A percentile compares a stretch with the other conserved stretches of the same genome.
phyloP scores from a whole-genome alignment of 2,113 vertebrate species.

The Acrocephalus arundinaceus region DNA sequence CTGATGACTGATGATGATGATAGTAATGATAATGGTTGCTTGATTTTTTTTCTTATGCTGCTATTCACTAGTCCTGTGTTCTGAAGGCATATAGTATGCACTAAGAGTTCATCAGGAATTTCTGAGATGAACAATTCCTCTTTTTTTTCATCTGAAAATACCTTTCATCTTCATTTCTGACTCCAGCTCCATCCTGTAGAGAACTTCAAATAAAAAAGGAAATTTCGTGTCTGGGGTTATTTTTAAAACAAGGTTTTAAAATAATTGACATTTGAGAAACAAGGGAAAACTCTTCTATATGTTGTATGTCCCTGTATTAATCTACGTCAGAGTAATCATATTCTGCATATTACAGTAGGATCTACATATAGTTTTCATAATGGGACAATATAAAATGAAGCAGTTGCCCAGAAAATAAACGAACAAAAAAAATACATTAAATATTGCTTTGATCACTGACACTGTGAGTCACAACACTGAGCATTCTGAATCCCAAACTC shows the following conservation, averaged over 20 bases:
- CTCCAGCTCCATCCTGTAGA: not conserved
- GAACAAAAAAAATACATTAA: not conserved
- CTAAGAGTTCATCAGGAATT: constrained; percentile 16
- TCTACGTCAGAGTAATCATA: not conserved
- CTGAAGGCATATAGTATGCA: not conserved
- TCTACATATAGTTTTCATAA: not conserved
- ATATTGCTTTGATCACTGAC: not conserved
- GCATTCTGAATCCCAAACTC: not conserved
- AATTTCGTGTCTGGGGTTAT: not conserved
- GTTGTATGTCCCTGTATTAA: not conserved
- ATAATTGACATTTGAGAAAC: not conserved
- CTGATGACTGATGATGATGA: constrained; percentile 52
- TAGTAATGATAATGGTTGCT: constrained; percentile 31
- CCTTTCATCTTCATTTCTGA: not conserved
- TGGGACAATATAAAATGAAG: not conserved
- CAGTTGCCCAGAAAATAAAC: not conserved
- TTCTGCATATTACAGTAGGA: not conserved
- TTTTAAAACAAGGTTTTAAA: not conserved
- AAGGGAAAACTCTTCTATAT: not conserved
- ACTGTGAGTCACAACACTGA: not conserved
- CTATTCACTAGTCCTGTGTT: constrained; percentile 1
- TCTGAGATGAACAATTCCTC: not conserved
- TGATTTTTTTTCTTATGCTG: constrained; percentile 37
- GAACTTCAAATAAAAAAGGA: not conserved
- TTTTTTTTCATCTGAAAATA: constrained; percentile 11